A percentile compares a stretch with the other conserved stretches of the same genome.
These are phyloP conservation scores for Pteruthius melanotis DNA, from an alignment of 2,113 vertebrate genomes.

Conservation along the genomic window DNA sequence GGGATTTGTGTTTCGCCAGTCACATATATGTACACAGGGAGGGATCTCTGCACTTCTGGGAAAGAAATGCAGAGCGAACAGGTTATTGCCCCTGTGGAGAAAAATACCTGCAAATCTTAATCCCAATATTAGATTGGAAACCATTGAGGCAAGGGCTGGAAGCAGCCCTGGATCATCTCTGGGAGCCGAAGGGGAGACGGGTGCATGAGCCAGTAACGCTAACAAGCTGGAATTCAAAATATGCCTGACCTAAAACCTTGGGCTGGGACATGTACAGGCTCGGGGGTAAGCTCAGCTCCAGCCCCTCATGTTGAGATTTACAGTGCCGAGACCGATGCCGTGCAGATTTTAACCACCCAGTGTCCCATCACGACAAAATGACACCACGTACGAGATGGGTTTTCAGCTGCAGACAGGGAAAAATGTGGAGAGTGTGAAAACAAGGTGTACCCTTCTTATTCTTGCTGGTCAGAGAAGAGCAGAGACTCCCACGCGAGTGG, in stretches of 20 bases:
- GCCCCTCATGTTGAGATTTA: not conserved
- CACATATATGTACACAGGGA: accelerated
- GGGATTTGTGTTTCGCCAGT: not conserved
- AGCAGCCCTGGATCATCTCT: not conserved
- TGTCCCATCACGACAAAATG: not conserved
- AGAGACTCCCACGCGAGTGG: not conserved
- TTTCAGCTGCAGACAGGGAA: not conserved
- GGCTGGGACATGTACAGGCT: not conserved
- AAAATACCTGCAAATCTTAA: not conserved
- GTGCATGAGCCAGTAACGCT: not conserved
- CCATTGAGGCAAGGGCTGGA: not conserved
- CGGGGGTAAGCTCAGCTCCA: not conserved
- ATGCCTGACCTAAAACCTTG: not conserved
- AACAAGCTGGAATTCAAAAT: conserved; percentile 34
- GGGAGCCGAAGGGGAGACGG: not conserved
- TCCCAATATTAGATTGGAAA: not conserved
- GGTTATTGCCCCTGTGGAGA: not conserved
- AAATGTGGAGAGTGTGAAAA: not conserved
- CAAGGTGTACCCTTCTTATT: not conserved
- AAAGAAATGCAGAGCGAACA: not conserved
- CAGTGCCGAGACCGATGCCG: accelerated
- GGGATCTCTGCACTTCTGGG: not conserved
- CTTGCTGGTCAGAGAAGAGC: not conserved
- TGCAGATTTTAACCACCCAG: not conserved
- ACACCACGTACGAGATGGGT: accelerated